Conservation (phyloP, 1,140 invertebrate species). For the Drosophila auraria region DNA sequence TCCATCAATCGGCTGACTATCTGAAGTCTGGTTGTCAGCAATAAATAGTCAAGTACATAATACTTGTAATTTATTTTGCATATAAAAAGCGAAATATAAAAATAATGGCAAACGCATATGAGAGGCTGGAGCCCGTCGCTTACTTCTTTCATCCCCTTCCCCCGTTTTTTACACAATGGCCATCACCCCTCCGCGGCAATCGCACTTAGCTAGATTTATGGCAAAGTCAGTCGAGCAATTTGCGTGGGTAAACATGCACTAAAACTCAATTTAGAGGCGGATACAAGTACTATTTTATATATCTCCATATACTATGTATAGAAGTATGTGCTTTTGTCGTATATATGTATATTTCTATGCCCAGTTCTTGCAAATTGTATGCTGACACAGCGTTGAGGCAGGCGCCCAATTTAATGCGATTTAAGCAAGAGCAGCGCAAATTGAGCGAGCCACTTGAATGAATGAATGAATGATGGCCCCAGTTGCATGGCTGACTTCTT, state of each 20-base stretch:
- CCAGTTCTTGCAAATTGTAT: constrained; percentile 72
- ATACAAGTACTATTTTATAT: constrained; percentile 58
- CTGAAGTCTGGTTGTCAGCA: constrained; percentile 64
- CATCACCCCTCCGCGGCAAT: constrained; percentile 11
- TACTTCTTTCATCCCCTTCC: background rate
- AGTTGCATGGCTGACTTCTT: constrained; percentile 40
- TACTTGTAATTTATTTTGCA: constrained; percentile 82
- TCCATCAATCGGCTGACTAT: constrained; percentile 13
- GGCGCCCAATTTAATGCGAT: constrained; percentile 81
- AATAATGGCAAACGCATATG: constrained; percentile 58
- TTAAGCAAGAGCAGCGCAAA: constrained; percentile 76
- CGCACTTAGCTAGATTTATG: constrained; percentile 82
- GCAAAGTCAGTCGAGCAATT: constrained; percentile 82
- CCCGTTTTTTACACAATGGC: constrained; percentile 29
- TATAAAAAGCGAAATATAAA: constrained; percentile 56
- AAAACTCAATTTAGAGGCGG: constrained; percentile 81
- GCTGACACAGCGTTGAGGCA: constrained; percentile 73
- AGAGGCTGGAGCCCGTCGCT: constrained; percentile 7
- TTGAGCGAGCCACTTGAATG: constrained; percentile 78
- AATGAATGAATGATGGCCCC: constrained; percentile 67
- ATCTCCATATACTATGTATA: constrained; percentile 22
- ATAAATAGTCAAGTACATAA: constrained; percentile 82
- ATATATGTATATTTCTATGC: constrained; percentile 22
- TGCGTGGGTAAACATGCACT: constrained; percentile 83
- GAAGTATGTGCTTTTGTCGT: constrained; percentile 2